Conservation (phyloP, 2,113 vertebrate species). For the Sylvilagus bachmani region DNA sequence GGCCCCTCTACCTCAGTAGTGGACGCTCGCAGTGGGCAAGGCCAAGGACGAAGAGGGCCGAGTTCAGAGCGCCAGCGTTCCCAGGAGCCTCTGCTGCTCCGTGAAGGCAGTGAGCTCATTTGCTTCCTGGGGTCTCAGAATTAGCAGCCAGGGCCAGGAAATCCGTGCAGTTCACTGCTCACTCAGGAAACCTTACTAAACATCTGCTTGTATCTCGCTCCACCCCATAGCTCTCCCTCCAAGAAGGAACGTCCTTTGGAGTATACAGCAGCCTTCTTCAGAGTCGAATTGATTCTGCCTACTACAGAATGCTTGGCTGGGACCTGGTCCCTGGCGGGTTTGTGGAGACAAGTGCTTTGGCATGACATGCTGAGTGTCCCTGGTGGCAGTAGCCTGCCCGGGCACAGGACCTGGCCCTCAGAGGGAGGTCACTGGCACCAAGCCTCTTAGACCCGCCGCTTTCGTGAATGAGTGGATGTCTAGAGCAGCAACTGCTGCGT, state of each 20-base stretch:
- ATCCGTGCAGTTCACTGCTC: background rate
- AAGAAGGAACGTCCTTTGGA: background rate
- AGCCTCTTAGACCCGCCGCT: background rate
- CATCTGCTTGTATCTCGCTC: background rate
- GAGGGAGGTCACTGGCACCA: background rate
- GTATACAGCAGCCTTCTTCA: background rate
- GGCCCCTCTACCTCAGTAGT: no score
- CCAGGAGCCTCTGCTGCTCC: background rate
- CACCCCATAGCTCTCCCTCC: background rate
- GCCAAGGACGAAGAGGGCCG: background rate
- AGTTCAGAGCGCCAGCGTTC: background rate
- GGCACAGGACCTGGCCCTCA: background rate
- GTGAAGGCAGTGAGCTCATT: background rate
- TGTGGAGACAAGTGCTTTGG: background rate
- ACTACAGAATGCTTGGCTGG: background rate
- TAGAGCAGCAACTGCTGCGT: background rate
- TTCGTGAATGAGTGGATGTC: background rate
- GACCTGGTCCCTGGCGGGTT: background rate
- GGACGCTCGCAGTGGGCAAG: background rate
- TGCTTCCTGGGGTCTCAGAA: conserved; percentile 51
- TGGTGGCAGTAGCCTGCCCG: no score
- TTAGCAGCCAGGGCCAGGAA: conserved; percentile 1
- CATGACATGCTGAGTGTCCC: background rate
- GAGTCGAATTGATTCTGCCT: background rate
- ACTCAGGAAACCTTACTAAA: background rate